A percentile compares a stretch with the other conserved stretches of the same genome.
These are phyloP conservation scores for Dasysyrphus tricinctus DNA, from an alignment of 2,888 invertebrate species.

Conservation along the genomic window DNA sequence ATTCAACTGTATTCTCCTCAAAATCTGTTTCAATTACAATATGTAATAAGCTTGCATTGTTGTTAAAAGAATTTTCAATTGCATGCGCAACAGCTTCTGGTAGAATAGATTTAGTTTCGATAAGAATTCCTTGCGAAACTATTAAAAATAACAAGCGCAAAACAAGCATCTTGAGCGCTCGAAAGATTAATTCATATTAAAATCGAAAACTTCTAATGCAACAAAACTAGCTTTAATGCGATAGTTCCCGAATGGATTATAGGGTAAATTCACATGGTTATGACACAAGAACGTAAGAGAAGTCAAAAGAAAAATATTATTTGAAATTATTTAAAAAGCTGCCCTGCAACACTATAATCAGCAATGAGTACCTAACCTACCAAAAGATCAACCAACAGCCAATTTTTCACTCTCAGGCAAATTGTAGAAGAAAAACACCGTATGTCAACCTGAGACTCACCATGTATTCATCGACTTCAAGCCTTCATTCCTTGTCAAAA, in stretches of 20 bases:
- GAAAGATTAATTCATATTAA: neutral
- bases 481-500: no score
- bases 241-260: neutral
- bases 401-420: no score
- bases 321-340: no score
- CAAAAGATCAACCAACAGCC: no score
- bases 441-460: no score
- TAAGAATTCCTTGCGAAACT: neutral
- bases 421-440: no score
- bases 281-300: no score
- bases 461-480: no score
- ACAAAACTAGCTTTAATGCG: neutral
- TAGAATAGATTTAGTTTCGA: neutral
- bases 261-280: neutral
- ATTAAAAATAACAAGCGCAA: neutral
- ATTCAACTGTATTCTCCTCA: neutral
- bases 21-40: constrained; percentile 28
- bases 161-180: neutral
- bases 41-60: neutral
- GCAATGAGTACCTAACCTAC: no score
- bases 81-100: constrained; percentile 14
- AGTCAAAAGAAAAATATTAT: no score
- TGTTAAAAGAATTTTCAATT: constrained; percentile 4
- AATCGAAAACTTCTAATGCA: neutral
- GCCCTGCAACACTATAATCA: no score